phyloP scores from a whole-genome alignment of 2,797 vertebrate species.

The Linurgus olivaceus region DNA sequence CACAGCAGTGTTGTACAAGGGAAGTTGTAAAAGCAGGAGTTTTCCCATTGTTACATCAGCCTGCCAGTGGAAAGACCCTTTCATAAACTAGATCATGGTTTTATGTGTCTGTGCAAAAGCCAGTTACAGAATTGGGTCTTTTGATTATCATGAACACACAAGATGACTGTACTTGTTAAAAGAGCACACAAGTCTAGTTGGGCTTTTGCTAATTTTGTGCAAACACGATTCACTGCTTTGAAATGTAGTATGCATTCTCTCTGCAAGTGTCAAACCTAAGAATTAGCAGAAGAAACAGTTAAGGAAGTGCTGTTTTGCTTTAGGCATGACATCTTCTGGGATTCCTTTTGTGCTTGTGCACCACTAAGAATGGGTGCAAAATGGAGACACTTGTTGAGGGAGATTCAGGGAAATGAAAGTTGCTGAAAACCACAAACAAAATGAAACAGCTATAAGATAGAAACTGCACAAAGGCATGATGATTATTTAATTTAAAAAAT shows the following conservation, averaged over 20 bases:
- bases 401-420: not conserved
- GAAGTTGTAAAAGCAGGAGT: not conserved
- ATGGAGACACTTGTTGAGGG: not conserved
- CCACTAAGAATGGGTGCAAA: not conserved
- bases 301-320: not conserved
- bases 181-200: not conserved
- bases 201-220: not conserved
- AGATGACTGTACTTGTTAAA: not conserved
- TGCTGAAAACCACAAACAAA: not conserved
- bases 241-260: not conserved
- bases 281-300: not conserved
- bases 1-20: not conserved
- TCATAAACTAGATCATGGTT: not conserved
- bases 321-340: not conserved
- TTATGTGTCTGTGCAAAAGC: not conserved
- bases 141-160: not conserved
- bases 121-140: not conserved
- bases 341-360: not conserved
- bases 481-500: not conserved
- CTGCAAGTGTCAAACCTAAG: not conserved
- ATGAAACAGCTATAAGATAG: not conserved
- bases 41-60: not conserved
- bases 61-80: not conserved
- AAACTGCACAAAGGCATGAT: not conserved
- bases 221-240: not conserved